Conservation (phyloP, 2,888 invertebrate species). For the Syrista parreyssii region DNA sequence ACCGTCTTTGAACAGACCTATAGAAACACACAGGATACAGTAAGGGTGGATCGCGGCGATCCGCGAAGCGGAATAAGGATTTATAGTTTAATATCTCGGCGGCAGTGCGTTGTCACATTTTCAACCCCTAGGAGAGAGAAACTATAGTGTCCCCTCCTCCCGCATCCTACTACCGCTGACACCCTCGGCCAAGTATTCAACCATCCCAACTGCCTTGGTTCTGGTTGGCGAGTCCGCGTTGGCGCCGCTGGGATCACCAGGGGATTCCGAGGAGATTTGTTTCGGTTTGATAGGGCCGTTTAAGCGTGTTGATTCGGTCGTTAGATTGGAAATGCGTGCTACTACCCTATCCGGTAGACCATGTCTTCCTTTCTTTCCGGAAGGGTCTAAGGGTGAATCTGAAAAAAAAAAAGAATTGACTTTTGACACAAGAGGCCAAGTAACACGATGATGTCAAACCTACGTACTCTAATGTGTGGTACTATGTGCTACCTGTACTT, state of each 20-base stretch:
- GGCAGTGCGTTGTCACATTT: constrained; percentile 53
- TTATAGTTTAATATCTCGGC: constrained; percentile 67
- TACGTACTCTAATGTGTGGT: neutral
- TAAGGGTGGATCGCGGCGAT: constrained; percentile 43
- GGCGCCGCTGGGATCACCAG: constrained; percentile 18
- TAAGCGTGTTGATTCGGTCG: constrained; percentile 60
- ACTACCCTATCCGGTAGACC: neutral
- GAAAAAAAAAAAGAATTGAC: neutral
- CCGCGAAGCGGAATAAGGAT: constrained; percentile 63
- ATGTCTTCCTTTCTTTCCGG: neutral
- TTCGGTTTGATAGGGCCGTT: constrained; percentile 60
- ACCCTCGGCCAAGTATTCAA: neutral
- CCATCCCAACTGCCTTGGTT: neutral
- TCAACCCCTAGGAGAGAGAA: constrained; percentile 47
- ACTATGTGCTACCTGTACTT: neutral
- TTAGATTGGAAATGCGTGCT: constrained; percentile 51
- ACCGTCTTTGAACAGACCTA: neutral
- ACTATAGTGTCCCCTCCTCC: neutral
- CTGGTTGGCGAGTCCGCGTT: neutral
- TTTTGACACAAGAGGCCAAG: neutral
- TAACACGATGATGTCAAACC: neutral
- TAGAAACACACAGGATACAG: neutral
- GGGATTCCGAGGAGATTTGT: constrained; percentile 58
- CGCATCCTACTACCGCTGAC: neutral
- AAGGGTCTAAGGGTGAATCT: neutral